Evolutionary conservation across 2,888 invertebrate genomes (phyloP).

Genomic region (Lasioglossum zephyrum): DNA sequence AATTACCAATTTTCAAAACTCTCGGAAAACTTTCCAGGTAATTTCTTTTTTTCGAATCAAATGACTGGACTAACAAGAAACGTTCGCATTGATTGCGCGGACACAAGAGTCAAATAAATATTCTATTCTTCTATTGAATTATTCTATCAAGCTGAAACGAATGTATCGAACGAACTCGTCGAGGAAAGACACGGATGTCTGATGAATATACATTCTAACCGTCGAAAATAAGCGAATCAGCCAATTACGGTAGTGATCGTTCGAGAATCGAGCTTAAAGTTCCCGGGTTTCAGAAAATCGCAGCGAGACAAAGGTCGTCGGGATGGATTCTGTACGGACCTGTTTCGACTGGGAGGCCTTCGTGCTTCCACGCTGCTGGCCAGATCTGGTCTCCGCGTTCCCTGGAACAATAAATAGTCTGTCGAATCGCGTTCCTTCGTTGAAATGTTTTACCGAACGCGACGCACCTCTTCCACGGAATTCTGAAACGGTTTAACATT

Average conservation of each 20-base stretch:
- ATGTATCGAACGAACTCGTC: too few relatives aligned
- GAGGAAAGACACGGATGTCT: too few relatives aligned
- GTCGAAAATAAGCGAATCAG: not conserved
- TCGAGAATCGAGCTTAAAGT: not conserved
- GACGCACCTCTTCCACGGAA: not conserved
- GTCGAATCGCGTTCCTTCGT: not conserved
- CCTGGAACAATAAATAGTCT: not conserved
- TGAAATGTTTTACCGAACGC: not conserved
- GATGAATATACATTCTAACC: not conserved
- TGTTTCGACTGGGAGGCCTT: conserved; percentile 62
- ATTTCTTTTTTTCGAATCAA: too few relatives aligned
- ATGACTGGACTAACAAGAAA: too few relatives aligned
- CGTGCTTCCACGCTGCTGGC: conserved; percentile 42
- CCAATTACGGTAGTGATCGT: not conserved
- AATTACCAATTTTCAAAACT: too few relatives aligned
- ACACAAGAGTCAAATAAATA: too few relatives aligned
- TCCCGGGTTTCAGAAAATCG: conserved; percentile 6
- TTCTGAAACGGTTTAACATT: not conserved
- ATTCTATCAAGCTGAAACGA: too few relatives aligned
- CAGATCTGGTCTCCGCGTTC: conserved; percentile 40
- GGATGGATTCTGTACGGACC: conserved; percentile 42
- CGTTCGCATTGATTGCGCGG: too few relatives aligned
- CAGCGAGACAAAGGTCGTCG: conserved; percentile 48
- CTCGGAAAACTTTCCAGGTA: too few relatives aligned
- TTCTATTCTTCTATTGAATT: too few relatives aligned